A percentile compares a stretch with the other conserved stretches of the same genome.
Conservation (phyloP, 2,888 invertebrate species). For the Phaonia tiefii region DNA sequence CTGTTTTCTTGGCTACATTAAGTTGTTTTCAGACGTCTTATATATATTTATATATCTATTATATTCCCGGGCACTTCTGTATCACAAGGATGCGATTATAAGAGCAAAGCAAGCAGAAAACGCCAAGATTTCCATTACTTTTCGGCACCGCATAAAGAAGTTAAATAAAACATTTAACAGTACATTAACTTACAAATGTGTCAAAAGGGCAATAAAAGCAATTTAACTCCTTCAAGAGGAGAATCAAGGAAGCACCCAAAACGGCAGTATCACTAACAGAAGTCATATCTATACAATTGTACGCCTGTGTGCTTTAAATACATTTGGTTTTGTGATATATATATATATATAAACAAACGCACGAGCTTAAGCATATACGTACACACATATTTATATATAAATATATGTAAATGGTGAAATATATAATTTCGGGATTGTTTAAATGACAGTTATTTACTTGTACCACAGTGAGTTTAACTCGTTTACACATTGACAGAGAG, state of each 20-base stretch:
- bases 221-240: not conserved
- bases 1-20: not conserved
- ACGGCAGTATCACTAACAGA: no score
- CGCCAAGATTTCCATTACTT: constrained; percentile 27
- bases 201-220: constrained; percentile 57
- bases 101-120: not conserved
- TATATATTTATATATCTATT: not conserved
- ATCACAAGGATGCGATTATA: not conserved
- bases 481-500: not conserved
- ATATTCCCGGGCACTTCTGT: not conserved
- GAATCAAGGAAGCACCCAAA: no score
- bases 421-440: not conserved
- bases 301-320: not conserved
- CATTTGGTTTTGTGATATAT: constrained; percentile 2
- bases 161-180: constrained; percentile 60
- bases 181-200: constrained; percentile 60
- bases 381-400: not conserved
- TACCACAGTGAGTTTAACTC: not conserved
- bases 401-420: no score
- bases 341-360: not conserved
- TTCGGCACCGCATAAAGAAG: no score
- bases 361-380: no score
- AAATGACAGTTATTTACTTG: constrained; percentile 11
- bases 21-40: not conserved
- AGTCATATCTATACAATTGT: no score